Base-by-base conservation (phyloP, 2,113 vertebrate species). In the Rhegmatorhina hoffmannsi region DNA sequence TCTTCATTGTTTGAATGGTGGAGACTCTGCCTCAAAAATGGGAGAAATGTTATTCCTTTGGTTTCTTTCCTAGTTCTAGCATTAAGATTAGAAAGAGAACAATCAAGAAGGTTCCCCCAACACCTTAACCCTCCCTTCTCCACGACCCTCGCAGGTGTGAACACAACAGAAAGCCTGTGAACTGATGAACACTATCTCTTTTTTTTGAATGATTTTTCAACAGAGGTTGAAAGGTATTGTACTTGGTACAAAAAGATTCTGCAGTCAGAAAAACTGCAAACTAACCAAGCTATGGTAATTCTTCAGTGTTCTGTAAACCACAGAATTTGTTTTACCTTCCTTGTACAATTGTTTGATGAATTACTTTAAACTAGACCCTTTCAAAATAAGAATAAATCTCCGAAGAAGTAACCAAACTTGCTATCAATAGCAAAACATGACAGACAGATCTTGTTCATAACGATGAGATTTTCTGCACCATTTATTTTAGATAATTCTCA, bases 11-110 rank as follows among this genome's bases (percentile, higher is more conserved):
- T 88, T 34, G 6, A 89, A 64, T 60, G 58, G 85, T 47, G 36
- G 66, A 94, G 82, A 88, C 55, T 40, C 47, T 94, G 81, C 89
- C 95, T 93, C 94, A 95, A 94, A 94, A 96, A 94, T 91, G 3
- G 78, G 55, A 92, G 79, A 90, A 88, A 97, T 92, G 81, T 78
- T 93, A 66, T 83, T 94, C 90, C 70, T 73, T 63, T 87, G 59
- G 66, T 87, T 92, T 95, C 67, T 67, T 93, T 94, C 72, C 53
- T 74, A 90, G 73, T 29, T 62, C 84, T 40, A 80, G 46, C 70
- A 91, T 64, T 86, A 83, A 43, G 49, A 67, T 92, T 47, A 89
- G 85, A 76, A 90, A 83, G n/a, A 83, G 38, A 84, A 94, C 89
- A 91, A 70, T 33, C 24, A 60, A 29, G 50, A 91, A 62, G 46